phyloP scores from a whole-genome alignment of 2,113 vertebrate genomes.

The Neolamprologus sp. region DNA sequence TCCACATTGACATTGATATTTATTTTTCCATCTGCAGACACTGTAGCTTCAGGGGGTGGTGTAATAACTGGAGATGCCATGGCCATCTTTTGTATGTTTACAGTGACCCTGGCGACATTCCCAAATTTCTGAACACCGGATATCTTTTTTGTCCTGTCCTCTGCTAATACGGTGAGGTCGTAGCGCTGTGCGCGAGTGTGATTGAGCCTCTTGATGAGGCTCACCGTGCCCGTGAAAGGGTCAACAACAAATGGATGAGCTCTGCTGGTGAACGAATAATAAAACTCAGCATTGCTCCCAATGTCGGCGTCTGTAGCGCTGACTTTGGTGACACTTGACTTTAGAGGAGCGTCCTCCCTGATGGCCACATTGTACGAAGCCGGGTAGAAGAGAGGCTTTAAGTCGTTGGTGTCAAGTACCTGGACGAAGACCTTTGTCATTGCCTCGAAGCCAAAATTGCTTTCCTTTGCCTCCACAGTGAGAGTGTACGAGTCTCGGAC shows the following conservation, averaged over 20 bases:
- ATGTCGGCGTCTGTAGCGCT: slow-evolving; percentile 90
- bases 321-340: slow-evolving; percentile 77
- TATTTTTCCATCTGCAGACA: slow-evolving; percentile 58
- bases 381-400: slow-evolving; percentile 93
- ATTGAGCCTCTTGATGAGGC: slow-evolving; percentile 78
- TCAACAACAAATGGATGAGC: slow-evolving; percentile 79
- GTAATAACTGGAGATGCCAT: slow-evolving; percentile 71
- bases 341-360: slow-evolving; percentile 78
- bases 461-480: slow-evolving; percentile 83
- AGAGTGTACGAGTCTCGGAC: slow-evolving; percentile 84
- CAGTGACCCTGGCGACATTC: slow-evolving; percentile 76
- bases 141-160: slow-evolving; percentile 89
- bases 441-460: slow-evolving; percentile 66
- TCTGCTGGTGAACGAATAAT: slow-evolving; percentile 80
- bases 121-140: slow-evolving; percentile 81
- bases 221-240: slow-evolving; percentile 83
- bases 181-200: slow-evolving; percentile 72
- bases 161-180: slow-evolving; percentile 85
- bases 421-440: slow-evolving; percentile 82
- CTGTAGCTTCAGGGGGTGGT: slow-evolving; percentile 30
- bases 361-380: slow-evolving; percentile 85
- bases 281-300: slow-evolving; percentile 88
- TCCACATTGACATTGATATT: slow-evolving; percentile 76
- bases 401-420: slow-evolving; percentile 90
- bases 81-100: slow-evolving; percentile 76